A percentile compares a stretch with the other conserved stretches of the same genome.
phyloP scores from a whole-genome alignment of 2,797 vertebrate genomes.

The Lycodopsis pacificus region DNA sequence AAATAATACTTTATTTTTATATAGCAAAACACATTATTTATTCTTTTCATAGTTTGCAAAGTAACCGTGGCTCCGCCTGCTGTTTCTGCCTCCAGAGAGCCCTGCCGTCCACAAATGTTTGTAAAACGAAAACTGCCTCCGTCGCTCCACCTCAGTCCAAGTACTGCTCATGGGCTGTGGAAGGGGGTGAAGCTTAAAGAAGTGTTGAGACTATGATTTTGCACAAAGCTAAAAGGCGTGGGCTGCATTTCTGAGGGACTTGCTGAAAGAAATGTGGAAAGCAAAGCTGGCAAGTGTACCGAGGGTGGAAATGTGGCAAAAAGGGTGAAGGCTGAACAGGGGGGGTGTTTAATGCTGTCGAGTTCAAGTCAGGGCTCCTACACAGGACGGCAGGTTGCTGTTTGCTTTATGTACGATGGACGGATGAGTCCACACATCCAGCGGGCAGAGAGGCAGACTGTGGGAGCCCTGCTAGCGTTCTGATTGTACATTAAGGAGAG shows the following conservation, averaged over 20 bases:
- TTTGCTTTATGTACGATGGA: conserved; percentile 9
- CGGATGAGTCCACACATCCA: conserved; percentile 15
- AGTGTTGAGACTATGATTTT: conserved; percentile 86
- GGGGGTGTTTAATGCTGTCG: conserved; percentile 68
- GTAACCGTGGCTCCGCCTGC: conserved; percentile 12
- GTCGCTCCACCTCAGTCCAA: conserved; percentile 46
- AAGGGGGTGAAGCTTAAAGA: conserved; percentile 53
- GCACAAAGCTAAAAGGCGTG: conserved; percentile 90
- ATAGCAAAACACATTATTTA: conserved; percentile 49
- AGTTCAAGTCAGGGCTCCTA: conserved; percentile 75
- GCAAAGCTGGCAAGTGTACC: conserved; percentile 81
- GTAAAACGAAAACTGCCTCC: conserved; percentile 25
- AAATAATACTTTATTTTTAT: conserved; percentile 57
- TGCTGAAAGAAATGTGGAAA: conserved; percentile 33
- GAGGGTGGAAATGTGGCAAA: conserved; percentile 62
- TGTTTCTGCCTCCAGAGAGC: conserved; percentile 40
- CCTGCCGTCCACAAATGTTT: conserved; percentile 20
- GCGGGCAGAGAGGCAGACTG: neutral
- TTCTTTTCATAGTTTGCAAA: conserved; percentile 40
- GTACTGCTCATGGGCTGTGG: conserved; percentile 74
- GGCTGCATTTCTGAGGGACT: conserved; percentile 78
- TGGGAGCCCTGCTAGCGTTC: conserved; percentile 78
- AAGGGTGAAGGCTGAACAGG: conserved; percentile 85
- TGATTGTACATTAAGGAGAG: conserved; percentile 86
- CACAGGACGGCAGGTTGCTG: conserved; percentile 15